These are phyloP conservation scores for Diorhabda elongata DNA, from an alignment of 1,140 invertebrate genomes.

Conservation along the genomic window DNA sequence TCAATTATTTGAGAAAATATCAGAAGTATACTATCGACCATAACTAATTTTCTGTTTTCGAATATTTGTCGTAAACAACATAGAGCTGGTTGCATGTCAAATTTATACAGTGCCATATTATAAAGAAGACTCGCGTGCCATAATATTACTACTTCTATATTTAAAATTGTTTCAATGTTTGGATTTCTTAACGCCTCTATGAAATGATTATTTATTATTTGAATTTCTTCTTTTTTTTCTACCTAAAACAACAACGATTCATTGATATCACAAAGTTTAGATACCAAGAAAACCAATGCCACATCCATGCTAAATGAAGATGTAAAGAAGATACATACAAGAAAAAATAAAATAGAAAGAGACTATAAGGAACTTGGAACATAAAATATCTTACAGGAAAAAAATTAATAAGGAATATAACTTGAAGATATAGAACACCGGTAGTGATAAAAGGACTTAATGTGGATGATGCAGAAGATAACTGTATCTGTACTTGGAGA, in stretches of 20 bases:
- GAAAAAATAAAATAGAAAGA: too few species aligned
- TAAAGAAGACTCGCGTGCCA: slow-evolving; percentile 24
- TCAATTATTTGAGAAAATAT: slow-evolving; percentile 37
- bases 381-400: too few species aligned
- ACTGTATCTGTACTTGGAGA: too few species aligned
- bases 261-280: too few species aligned
- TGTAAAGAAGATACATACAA: too few species aligned
- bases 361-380: too few species aligned
- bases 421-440: too few species aligned
- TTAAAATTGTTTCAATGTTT: slow-evolving; percentile 6
- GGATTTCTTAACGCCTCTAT: slow-evolving; percentile 21
- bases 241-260: slow-evolving; percentile 17
- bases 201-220: slow-evolving; percentile 24
- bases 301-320: too few species aligned
- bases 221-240: slow-evolving; percentile 13
- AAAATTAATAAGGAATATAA: too few species aligned
- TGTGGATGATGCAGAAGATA: too few species aligned
- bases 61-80: slow-evolving; percentile 17
- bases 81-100: slow-evolving; percentile 22
- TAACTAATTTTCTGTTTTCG: slow-evolving; percentile 15
- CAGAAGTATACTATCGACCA: slow-evolving; percentile 26
- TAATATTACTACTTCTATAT: slow-evolving; percentile 26
- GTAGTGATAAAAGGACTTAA: too few species aligned
- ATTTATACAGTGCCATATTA: slow-evolving; percentile 24
- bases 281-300: too few species aligned